A percentile compares a stretch with the other conserved stretches of the same genome.
Evolutionary conservation across 2,113 vertebrate species (phyloP).

Genomic region (Tachysurus fulvidraco): DNA sequence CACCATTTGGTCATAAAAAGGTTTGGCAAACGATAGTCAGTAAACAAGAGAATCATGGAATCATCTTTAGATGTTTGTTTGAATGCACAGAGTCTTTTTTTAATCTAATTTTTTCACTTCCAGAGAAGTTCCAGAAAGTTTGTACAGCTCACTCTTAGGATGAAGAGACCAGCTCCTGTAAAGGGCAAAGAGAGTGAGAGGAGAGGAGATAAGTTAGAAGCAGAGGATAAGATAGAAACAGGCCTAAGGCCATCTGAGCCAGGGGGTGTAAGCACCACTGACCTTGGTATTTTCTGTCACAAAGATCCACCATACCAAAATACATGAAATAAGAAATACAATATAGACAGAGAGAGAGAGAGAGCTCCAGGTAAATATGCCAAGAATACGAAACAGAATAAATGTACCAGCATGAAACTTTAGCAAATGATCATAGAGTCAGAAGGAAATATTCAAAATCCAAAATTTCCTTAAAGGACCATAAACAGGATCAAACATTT

Average conservation of each 20-base stretch:
- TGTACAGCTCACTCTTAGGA: background rate
- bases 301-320: background rate
- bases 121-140: background rate
- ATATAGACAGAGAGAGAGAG: background rate
- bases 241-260: background rate
- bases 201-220: background rate
- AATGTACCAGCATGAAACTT: background rate
- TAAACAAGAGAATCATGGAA: background rate
- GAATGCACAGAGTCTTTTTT: background rate
- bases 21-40: background rate
- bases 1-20: background rate
- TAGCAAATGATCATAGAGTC: background rate
- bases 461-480: background rate
- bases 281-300: conserved; percentile 1
- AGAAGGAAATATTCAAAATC: background rate
- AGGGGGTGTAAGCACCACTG: background rate
- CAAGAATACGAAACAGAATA: background rate
- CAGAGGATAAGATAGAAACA: background rate
- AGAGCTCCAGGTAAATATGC: background rate
- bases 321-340: background rate
- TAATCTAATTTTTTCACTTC: background rate
- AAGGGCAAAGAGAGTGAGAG: background rate
- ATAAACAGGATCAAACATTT: background rate
- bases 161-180: background rate
- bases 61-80: background rate